These are phyloP conservation scores for Bellardia bayeri DNA, from an alignment of 2,888 invertebrate species.

Conservation along the genomic window DNA sequence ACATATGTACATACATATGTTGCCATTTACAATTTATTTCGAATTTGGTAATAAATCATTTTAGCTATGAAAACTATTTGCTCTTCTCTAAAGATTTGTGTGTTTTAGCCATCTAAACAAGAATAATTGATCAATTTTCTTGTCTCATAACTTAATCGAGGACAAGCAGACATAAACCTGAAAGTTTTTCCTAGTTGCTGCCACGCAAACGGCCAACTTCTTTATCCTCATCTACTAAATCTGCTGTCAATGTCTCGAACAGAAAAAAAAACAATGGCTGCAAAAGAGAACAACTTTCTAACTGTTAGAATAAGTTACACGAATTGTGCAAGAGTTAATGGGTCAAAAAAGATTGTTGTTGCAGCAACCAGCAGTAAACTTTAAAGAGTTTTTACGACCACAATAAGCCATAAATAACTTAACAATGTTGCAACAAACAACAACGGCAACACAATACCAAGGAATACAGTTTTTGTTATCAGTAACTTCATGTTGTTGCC, in stretches of 20 bases:
- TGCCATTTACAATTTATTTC: neutral
- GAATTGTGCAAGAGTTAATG: slow-evolving; percentile 45
- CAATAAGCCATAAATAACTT: slow-evolving; percentile 58
- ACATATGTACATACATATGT: too few species aligned
- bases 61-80: neutral
- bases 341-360: slow-evolving; percentile 53
- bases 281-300: slow-evolving; percentile 57
- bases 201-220: slow-evolving; percentile 18
- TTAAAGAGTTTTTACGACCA: slow-evolving; percentile 42
- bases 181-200: neutral
- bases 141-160: slow-evolving; percentile 19
- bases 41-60: neutral
- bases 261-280: slow-evolving; percentile 31
- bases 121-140: slow-evolving; percentile 15
- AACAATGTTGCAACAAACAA: slow-evolving; percentile 46
- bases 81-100: neutral
- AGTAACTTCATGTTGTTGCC: slow-evolving; percentile 16
- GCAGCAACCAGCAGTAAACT: slow-evolving; percentile 20
- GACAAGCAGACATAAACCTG: neutral
- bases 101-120: neutral
- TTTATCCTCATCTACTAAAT: slow-evolving; percentile 12
- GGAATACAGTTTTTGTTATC: slow-evolving; percentile 26
- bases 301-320: slow-evolving; percentile 58
- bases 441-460: slow-evolving; percentile 37
- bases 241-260: slow-evolving; percentile 46